Evolutionary conservation across 2,113 vertebrate species (phyloP), one percentile per base, ranked within the genome.

Genomic region (Garra rufa): DNA sequence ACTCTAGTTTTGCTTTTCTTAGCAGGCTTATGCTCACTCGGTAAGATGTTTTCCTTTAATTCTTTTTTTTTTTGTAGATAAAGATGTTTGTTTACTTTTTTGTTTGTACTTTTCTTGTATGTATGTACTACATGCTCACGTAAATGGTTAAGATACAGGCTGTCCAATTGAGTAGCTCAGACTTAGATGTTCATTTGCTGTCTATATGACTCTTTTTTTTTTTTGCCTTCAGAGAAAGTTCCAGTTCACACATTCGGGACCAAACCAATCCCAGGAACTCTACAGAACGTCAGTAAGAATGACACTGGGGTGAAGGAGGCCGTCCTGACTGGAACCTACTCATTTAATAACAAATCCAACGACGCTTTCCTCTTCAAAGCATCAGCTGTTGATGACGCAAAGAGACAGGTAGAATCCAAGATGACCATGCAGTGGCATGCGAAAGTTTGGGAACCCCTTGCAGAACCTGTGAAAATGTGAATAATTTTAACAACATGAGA

Each of bases 301-400:
- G 88, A 94, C 82, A 67, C 1, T 0, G 69, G 81, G 3, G 90
- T 95, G 9, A 87, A 90, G 83, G 76, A 82, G 71, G 92, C 90
- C 0, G 80, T 90, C 9, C 85, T 92, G 26, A 43, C 13, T 0
- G 87, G 90, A 65, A 41, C 90, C 63, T 84, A 87, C 81, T 57
- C 55, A 21, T 95, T 91, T 86, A 95, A 95, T 90, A 93, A 93
- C 59, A 83, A 89, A 86, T 93, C 93, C 30, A 94, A 94, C 2
- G 94, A 95, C 14, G 89, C 89, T 24, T 95, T 93, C 76, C 89
- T 94, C 41, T 95, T 94, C 88, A 94, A 83, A 84, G 81, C 89
- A 0, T 86, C 88, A 0, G 44, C 61, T 24, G 78, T 95, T 41
- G 26, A 57, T 67, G 71, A 76, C 6, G 93, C 92, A 0, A 88